Evolutionary conservation across 2,113 vertebrate genomes (phyloP).

Genomic region (Lethenteron reissneri): DNA sequence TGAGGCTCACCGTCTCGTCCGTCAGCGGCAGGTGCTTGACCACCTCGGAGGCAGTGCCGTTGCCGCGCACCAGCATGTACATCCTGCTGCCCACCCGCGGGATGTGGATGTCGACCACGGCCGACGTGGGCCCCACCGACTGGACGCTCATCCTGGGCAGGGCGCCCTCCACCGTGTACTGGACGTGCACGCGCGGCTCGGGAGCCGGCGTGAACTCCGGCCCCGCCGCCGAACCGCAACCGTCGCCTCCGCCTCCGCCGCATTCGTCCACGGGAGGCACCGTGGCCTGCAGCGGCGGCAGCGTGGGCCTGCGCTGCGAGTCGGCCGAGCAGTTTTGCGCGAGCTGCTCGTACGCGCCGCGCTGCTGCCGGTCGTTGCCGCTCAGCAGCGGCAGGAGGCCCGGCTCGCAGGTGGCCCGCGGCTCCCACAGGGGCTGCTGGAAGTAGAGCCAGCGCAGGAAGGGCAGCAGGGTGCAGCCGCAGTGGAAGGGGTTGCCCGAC

Average conservation of each 20-base stretch:
- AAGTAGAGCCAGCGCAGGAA: conserved; percentile 60
- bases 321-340: conserved; percentile 65
- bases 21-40: conserved; percentile 58
- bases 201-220: conserved; percentile 41
- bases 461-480: conserved; percentile 64
- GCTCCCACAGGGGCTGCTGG: no score
- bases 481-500: conserved; percentile 87
- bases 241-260: conserved; percentile 33
- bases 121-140: conserved; percentile 41
- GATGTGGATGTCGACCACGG: conserved; percentile 61
- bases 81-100: conserved; percentile 81
- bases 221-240: conserved; percentile 57
- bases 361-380: conserved; percentile 59
- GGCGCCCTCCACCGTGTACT: conserved; percentile 36
- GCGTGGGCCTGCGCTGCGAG: conserved; percentile 16
- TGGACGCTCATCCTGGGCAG: conserved; percentile 61
- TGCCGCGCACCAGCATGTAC: conserved; percentile 73
- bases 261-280: conserved; percentile 44
- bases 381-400: no score
- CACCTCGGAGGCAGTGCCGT: conserved; percentile 44
- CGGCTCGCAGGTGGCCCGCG: no score
- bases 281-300: conserved; percentile 30
- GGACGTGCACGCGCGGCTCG: conserved; percentile 43
- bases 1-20: conserved; percentile 47
- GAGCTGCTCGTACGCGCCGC: conserved; percentile 62